phyloP scores from a whole-genome alignment of 2,113 vertebrate genomes.

The Chaenogobius annularis region DNA sequence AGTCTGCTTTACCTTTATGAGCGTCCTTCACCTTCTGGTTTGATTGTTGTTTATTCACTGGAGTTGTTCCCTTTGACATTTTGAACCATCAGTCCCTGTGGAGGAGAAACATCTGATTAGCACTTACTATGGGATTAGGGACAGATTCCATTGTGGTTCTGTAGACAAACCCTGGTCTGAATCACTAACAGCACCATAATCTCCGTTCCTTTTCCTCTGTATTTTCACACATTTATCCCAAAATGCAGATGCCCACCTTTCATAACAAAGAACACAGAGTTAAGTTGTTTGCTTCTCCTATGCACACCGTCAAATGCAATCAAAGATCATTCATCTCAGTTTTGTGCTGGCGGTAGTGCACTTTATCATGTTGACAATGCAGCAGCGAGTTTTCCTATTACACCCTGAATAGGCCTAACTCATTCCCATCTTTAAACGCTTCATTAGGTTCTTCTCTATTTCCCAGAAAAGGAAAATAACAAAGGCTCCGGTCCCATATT shows the following conservation, averaged over 20 bases:
- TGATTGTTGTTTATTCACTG: background rate
- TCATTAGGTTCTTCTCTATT: constrained; percentile 36
- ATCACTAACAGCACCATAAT: background rate
- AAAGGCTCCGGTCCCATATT: background rate
- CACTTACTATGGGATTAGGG: background rate
- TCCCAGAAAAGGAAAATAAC: constrained; percentile 19
- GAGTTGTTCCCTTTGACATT: background rate
- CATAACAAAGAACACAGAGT: background rate
- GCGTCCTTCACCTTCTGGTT: background rate
- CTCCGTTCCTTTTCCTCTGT: background rate
- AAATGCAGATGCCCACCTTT: background rate
- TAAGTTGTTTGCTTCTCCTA: background rate
- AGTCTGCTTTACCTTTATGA: background rate
- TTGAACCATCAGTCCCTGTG: background rate
- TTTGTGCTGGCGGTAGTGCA: constrained; percentile 6
- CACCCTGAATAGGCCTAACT: background rate
- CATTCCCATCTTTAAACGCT: constrained; percentile 37
- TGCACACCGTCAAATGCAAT: constrained; percentile 42
- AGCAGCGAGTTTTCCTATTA: constrained; percentile 17
- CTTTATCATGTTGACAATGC: constrained; percentile 17
- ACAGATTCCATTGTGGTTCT: no score
- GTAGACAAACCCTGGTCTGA: background rate
- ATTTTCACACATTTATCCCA: background rate
- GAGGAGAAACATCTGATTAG: background rate
- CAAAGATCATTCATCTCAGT: constrained; percentile 18